Conservation (phyloP, 1,140 invertebrate genomes). For the Microplitis demolitor region DNA sequence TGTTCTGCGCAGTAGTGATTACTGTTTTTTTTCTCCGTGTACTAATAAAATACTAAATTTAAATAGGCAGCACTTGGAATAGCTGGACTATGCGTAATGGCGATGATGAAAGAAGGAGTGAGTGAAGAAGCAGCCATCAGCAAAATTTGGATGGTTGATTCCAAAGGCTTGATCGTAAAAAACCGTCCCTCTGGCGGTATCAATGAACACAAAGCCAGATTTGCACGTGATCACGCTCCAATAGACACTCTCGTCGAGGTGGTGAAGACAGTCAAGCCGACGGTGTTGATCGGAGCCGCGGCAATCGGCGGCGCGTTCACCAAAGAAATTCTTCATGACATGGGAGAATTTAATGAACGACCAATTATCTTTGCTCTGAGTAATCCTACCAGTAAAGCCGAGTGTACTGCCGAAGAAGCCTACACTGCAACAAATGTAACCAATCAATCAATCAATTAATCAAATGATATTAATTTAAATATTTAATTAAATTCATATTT, state of each 20-base stretch:
- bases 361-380: slow-evolving; percentile 95
- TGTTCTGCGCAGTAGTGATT: too few species aligned
- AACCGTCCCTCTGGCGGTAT: slow-evolving; percentile 75
- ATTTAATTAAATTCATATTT: slow-evolving; percentile 15
- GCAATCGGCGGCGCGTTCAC: slow-evolving; percentile 86
- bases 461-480: not conserved
- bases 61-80: slow-evolving; percentile 82
- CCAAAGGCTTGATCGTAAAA: slow-evolving; percentile 79
- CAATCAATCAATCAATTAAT: slow-evolving; percentile 5
- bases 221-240: slow-evolving; percentile 74
- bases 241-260: slow-evolving; percentile 77
- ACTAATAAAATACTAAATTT: slow-evolving; percentile 12
- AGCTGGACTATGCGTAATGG: slow-evolving; percentile 83
- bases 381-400: slow-evolving; percentile 95
- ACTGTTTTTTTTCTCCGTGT: too few species aligned
- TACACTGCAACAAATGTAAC: slow-evolving; percentile 81
- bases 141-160: slow-evolving; percentile 77
- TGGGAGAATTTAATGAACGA: slow-evolving; percentile 76
- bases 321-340: slow-evolving; percentile 77
- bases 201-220: slow-evolving; percentile 76
- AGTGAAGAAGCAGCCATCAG: slow-evolving; percentile 71
- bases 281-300: slow-evolving; percentile 86
- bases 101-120: slow-evolving; percentile 83
- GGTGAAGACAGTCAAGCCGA: slow-evolving; percentile 79
- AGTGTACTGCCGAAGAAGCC: slow-evolving; percentile 95